Conservation (phyloP, 35 echinoderm and acorn worm species). For the Heliocidaris erythrogramma region DNA sequence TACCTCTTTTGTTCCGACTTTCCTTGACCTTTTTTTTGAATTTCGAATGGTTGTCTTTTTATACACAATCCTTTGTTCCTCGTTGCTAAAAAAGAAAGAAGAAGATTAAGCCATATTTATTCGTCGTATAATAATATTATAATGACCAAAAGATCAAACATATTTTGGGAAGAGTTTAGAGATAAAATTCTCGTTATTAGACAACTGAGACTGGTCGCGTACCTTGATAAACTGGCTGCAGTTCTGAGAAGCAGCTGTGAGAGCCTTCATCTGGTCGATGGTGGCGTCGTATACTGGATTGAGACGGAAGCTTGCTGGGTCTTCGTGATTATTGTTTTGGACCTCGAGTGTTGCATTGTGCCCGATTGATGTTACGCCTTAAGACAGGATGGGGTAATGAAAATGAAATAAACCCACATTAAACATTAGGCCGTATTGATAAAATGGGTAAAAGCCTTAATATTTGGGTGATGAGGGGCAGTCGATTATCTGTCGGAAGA, state of each 20-base stretch:
- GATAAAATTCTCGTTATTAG: no score
- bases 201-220: neutral
- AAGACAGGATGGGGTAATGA: neutral
- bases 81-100: no score
- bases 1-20: no score
- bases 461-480: no score
- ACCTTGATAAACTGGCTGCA: constrained; percentile 60
- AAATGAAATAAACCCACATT: neutral
- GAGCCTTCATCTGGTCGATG: constrained; percentile 42
- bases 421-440: neutral
- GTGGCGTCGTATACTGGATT: constrained; percentile 9
- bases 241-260: constrained; percentile 14
- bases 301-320: neutral
- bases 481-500: no score
- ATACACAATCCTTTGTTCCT: no score
- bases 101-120: no score
- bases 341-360: neutral
- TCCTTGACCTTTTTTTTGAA: no score
- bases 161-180: no score
- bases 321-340: constrained; percentile 33
- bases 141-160: no score
- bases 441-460: neutral
- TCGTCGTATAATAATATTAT: no score
- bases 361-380: constrained; percentile 22
- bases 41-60: no score